Conservation (phyloP, 2,113 vertebrate genomes). For the Thalassarche chlororhynchos region DNA sequence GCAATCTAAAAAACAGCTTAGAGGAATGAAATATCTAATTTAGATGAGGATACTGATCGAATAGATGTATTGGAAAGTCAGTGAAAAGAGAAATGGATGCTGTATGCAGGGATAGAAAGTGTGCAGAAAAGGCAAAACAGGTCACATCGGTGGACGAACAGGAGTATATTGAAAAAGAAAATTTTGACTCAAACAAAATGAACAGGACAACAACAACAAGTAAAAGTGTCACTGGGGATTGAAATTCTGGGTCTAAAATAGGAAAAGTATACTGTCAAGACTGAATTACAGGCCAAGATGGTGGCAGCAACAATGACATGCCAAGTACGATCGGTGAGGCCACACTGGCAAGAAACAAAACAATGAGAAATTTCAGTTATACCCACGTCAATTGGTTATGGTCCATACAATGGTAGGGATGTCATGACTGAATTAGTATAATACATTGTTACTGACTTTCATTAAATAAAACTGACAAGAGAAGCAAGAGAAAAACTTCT, state of each 20-base stretch:
- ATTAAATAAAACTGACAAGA: neutral
- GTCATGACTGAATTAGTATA: neutral
- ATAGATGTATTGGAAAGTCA: neutral
- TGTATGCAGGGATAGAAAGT: too few relatives aligned
- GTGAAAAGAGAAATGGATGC: neutral
- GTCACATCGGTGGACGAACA: neutral
- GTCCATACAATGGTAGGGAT: neutral
- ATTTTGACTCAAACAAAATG: neutral
- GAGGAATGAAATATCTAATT: neutral
- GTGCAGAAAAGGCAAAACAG: neutral
- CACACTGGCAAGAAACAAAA: neutral
- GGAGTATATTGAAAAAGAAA: neutral
- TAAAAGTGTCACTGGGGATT: neutral
- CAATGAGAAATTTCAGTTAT: neutral
- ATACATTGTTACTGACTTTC: neutral
- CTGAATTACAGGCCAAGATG: neutral
- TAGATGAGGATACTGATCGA: neutral
- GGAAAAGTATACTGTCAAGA: neutral
- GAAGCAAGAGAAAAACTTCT: neutral
- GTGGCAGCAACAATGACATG: neutral
- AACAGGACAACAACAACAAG: neutral
- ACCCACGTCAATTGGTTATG: accelerated
- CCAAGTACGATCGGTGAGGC: neutral
- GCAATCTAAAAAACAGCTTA: neutral
- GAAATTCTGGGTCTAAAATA: neutral